Conservation (phyloP, 1,140 invertebrate genomes). For the Aphelinus certus region DNA sequence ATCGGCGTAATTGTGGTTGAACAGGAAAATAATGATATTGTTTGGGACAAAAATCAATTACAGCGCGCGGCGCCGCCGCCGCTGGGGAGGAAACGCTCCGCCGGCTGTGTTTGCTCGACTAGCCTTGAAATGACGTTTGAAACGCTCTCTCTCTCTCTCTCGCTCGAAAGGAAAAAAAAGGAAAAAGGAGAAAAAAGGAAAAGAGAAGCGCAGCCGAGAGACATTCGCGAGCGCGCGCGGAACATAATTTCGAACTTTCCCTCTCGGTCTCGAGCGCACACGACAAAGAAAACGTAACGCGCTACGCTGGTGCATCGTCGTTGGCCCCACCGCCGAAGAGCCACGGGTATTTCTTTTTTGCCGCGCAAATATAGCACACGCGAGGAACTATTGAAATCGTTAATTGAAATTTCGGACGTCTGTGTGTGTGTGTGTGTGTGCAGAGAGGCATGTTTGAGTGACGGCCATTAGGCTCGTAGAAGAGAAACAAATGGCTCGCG, state of each 20-base stretch:
- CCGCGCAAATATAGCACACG: neutral
- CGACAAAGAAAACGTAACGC: conserved; percentile 22
- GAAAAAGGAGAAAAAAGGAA: neutral
- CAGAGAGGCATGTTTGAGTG: neutral
- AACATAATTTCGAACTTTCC: conserved; percentile 16
- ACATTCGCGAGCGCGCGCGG: neutral
- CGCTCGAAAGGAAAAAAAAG: no score
- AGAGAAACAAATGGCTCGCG: conserved; percentile 6
- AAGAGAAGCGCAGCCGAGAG: neutral
- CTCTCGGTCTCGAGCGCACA: conserved; percentile 12
- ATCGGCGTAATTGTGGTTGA: neutral
- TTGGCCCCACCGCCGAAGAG: no score
- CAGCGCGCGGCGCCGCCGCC: no score
- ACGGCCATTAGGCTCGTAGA: neutral
- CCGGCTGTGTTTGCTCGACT: no score
- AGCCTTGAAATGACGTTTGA: conserved; percentile 7
- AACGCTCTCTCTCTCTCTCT: no score
- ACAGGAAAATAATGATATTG: neutral
- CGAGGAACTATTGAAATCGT: conserved; percentile 12
- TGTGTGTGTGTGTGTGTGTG: neutral
- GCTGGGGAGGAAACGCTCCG: no score
- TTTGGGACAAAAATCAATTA: no score
- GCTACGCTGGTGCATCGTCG: conserved; percentile 10
- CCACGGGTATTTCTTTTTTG: conserved; percentile 14
- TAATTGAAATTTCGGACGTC: conserved; percentile 31